Evolutionary conservation across 30 jellyfish, hydroid and myxozoan genomes (phyloP), one percentile per base, ranked within the genome.

Genomic region (Chironex yamaguchii): DNA sequence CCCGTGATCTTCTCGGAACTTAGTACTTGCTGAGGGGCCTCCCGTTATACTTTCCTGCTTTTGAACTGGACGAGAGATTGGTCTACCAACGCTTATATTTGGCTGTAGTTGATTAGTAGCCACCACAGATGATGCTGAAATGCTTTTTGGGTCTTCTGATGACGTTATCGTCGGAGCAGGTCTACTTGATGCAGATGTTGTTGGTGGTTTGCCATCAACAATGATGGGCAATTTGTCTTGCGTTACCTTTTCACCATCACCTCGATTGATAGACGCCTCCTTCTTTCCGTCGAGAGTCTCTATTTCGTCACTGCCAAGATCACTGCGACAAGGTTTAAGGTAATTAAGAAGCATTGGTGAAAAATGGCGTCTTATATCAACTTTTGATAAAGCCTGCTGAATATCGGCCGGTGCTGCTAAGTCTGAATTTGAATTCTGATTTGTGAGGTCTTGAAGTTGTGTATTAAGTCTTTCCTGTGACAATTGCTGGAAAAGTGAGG

Each of bases 31-130:
- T 6, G 58, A 9, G 17, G 58, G 68, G 34, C 90, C 90, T 13
- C 97, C 97, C 2, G 97, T 89, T 13, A 89, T 89, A 42, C 97
- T 79, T 9, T 89, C 97, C 27, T 89, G 97, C 31, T 89, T 89
- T 14, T 85, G 50, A 1, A 80, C 91, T 32, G 93, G 90, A 21
- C 81, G 69, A 9, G 71, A 68, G 9, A 89, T 89, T 11, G 97
- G 97, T 53, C 97, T 33, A 0, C 97, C 97, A 24, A 85, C 93
- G 30, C 97, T 89, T 30, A 89, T 89, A 71, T 89, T 89, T 4
- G 97, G 97, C 75, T 79, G 97, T 49, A 89, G 78, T 42, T 42
- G 58, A 17, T 17, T 17, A 6, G 58, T 42, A 9, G 58, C 58
- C 17, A 42, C 17, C n/a, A n/a, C n/a, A n/a, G n/a, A n/a, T 42